These are phyloP conservation scores for Fragum fragum DNA, from an alignment of 2,888 invertebrate species.

Conservation along the genomic window DNA sequence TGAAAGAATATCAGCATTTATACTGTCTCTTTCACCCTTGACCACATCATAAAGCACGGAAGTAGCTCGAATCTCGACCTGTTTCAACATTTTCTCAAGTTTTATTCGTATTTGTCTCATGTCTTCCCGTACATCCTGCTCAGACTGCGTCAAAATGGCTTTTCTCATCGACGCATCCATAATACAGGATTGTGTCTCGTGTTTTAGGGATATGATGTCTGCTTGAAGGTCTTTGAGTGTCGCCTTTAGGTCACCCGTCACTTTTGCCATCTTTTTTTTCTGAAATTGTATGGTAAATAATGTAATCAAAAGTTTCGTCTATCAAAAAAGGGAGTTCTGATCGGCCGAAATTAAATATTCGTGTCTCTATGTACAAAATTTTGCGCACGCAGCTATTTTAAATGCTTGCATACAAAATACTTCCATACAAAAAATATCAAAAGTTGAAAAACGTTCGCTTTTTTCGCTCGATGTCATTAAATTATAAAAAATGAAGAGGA, in stretches of 20 bases:
- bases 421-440: too few relatives aligned
- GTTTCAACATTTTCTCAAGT: slow-evolving; percentile 42
- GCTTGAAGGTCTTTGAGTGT: slow-evolving; percentile 52
- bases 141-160: slow-evolving; percentile 46
- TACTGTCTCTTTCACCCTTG: slow-evolving; percentile 31
- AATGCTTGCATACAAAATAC: too few relatives aligned
- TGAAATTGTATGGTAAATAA: too few relatives aligned
- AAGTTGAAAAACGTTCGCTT: too few relatives aligned
- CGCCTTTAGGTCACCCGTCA: slow-evolving; percentile 40
- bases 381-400: too few relatives aligned
- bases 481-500: too few relatives aligned
- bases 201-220: slow-evolving; percentile 44
- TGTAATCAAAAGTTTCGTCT: too few relatives aligned
- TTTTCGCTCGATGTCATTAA: too few relatives aligned
- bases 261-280: background rate
- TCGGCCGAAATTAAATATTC: too few relatives aligned
- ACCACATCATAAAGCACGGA: slow-evolving; percentile 19
- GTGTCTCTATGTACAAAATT: too few relatives aligned
- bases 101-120: slow-evolving; percentile 28
- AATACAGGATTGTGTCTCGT: slow-evolving; percentile 45
- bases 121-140: slow-evolving; percentile 38
- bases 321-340: too few relatives aligned
- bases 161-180: slow-evolving; percentile 54
- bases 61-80: slow-evolving; percentile 31
- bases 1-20: slow-evolving; percentile 53